Evolutionary conservation across 2,797 vertebrate genomes (phyloP), one percentile per base, ranked within the genome.

Genomic region (Trematomus bernacchii): DNA sequence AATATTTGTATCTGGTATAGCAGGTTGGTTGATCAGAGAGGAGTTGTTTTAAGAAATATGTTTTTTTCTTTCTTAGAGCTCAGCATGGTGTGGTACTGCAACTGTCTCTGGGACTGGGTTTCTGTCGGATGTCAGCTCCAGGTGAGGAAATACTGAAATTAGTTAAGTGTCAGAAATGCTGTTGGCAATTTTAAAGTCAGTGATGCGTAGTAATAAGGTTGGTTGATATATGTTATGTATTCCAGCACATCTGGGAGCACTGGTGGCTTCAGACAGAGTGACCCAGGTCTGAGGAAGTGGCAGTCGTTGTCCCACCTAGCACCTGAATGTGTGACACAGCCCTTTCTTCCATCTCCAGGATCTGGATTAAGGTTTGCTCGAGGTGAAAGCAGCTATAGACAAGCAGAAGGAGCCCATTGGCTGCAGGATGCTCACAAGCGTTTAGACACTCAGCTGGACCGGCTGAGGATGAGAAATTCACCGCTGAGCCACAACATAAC

Each of bases 241-340:
- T 90, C 44, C 61, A 78, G 76, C 76, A 86, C 87, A 59, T 87
- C 63, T 58, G 73, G 76, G 51, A 85, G 75, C 42, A 63, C 76
- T 0, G 51, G 71, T 76, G 73, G 66, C 43, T 87, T 89, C 54
- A 91, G 87, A 76, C 73, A 75, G 15, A 87, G 18, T 42, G 83
- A 89, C 15, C 83, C 85, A 59, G 77, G 85, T 18, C 62, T 91
- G 21, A 87, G 74, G 66, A 93, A 90, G 61, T 92, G 93, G 92
- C 87, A 90, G 77, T 94, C 95, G 3, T 42, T 91, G 70, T 95
- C 93, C 44, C 85, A 83, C 54, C 78, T 95, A 77, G 63, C 42
- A 2, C 74, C 64, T 4, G 86, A 87, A 0, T 80, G 79, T 12
- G 57, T 81, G 30, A 42, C 78, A 2, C 73, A 2, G 1, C 76